phyloP scores from a whole-genome alignment of 2,113 vertebrate species.

The Ceyx cyanopectus region DNA sequence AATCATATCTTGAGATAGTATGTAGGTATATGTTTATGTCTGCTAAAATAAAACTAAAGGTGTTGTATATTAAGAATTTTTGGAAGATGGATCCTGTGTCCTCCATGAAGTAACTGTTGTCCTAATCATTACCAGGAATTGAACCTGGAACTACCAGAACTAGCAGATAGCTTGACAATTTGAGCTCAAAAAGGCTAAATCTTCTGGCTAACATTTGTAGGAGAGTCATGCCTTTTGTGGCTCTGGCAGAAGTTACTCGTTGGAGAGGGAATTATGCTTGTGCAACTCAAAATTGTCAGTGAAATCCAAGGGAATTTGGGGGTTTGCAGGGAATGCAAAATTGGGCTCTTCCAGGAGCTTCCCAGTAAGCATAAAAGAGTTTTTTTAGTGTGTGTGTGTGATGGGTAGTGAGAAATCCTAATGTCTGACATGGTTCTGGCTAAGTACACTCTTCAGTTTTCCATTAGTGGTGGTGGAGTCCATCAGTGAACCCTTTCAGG shows the following conservation, averaged over 20 bases:
- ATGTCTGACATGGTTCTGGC: background rate
- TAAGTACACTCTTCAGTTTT: conserved; percentile 27
- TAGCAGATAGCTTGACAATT: conserved; percentile 40
- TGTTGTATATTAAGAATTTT: background rate
- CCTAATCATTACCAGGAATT: conserved; percentile 67
- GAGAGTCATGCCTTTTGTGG: conserved; percentile 57
- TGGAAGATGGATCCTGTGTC: background rate
- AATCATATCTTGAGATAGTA: background rate
- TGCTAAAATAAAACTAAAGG: background rate
- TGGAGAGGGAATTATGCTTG: conserved; percentile 61
- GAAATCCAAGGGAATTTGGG: conserved; percentile 52
- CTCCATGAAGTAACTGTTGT: conserved; percentile 14
- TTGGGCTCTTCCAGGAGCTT: conserved; percentile 39
- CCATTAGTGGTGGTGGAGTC: background rate
- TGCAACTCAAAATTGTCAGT: conserved; percentile 44
- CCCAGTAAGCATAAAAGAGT: background rate
- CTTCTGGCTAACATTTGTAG: conserved; percentile 54
- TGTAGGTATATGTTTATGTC: background rate
- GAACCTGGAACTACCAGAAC: conserved; percentile 63
- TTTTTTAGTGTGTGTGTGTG: background rate
- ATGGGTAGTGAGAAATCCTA: background rate
- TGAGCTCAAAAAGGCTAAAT: conserved; percentile 53
- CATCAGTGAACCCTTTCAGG: conserved; percentile 18
- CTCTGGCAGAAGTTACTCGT: conserved; percentile 40
- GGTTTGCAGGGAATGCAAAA: conserved; percentile 62